Evolutionary conservation across 2,888 invertebrate species (phyloP), one percentile per base, ranked within the genome.

Genomic region (Adelphocoris suturalis): DNA sequence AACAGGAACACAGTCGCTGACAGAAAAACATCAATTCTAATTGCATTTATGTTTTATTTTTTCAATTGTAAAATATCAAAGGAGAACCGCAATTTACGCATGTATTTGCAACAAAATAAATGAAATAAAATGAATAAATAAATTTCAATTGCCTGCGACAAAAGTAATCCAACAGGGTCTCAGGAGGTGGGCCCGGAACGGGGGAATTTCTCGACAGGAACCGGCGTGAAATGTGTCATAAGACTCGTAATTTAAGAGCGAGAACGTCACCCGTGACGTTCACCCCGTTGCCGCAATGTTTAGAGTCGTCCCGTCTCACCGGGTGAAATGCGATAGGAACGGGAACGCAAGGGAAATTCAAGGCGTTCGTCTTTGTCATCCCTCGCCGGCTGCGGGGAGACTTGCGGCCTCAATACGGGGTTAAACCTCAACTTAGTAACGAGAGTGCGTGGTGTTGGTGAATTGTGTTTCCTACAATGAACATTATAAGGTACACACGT

Each of bases 361-460:
- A 68, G 68, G 68, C 68, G 68, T 68, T 68, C 23, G 68, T 68
- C 68, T 68, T 23, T 68, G 68, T 68, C 68, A 68, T 68, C 68
- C 19, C 23, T 68, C 23, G 23, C 23, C 68, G 68, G 68, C 68
- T 13, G 13, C 16, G 13, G 52, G 52, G 12, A 52, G 68, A 7
- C 9, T 68, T 68, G 68, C 68, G 68, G 68, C 68, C 16, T 16
- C 16, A 57, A 57, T 57, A 57, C 57, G 57, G n/a, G 7, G 0
- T 5, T 16, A n/a, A 16, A n/a, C 7, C 57, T 57, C 57, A 7
- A 57, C 57, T 57, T 37, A 37, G 37, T 37, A 37, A 37, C 7
- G 37, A 37, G 37, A 37, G 37, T 37, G 37, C 7, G 7, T 7
- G 7, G 37, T 37, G 37, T 37, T 2, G 37, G 37, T 37, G 37